These are phyloP conservation scores for Antechinus flavipes DNA, from an alignment of 2,113 vertebrate genomes.

Conservation along the genomic window DNA sequence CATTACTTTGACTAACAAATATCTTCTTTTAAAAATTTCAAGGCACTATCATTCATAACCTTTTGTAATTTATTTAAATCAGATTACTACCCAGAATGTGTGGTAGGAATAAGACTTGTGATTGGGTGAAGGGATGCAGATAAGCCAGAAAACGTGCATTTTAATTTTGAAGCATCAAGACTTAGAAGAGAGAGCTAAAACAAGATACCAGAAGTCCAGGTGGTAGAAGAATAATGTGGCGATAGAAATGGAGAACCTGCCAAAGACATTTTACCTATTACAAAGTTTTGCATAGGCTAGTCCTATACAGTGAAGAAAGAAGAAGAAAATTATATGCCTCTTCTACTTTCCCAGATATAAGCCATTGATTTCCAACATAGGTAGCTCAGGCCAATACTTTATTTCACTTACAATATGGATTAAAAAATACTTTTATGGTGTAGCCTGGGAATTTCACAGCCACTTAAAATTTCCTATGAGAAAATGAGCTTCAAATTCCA, in stretches of 20 bases:
- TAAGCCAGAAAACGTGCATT: neutral
- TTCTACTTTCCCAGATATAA: neutral
- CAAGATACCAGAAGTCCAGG: neutral
- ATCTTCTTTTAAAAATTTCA: constrained; percentile 11
- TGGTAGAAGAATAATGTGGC: neutral
- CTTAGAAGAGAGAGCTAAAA: neutral
- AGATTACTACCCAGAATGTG: neutral
- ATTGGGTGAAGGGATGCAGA: neutral
- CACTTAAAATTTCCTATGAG: neutral
- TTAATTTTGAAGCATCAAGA: neutral
- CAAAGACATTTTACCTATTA: neutral
- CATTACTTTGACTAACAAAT: constrained; percentile 4
- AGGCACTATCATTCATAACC: neutral
- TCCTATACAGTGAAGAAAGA: neutral
- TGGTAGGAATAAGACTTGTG: neutral
- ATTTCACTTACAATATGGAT: neutral
- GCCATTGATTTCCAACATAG: neutral
- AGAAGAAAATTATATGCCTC: neutral
- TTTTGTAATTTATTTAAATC: neutral
- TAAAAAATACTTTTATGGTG: neutral
- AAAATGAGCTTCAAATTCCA: neutral
- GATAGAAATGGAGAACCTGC: neutral
- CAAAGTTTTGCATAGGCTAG: neutral
- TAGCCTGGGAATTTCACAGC: neutral
- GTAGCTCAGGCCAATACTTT: neutral